Conservation (phyloP, 2,888 invertebrate genomes). For the Hypercompe scribonia region DNA sequence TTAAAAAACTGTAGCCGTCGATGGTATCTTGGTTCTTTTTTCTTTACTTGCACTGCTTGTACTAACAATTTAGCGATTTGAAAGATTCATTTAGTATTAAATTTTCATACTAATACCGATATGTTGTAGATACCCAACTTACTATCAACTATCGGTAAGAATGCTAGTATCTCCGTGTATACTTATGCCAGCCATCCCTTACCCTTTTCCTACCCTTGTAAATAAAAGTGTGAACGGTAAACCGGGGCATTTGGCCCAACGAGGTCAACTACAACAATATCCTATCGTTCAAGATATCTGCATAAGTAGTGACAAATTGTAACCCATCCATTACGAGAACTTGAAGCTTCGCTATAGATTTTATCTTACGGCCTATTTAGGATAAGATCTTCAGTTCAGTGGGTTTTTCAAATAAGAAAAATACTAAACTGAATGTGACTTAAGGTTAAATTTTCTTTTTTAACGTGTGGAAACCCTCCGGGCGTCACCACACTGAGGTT, state of each 20-base stretch:
- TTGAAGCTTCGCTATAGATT: slow-evolving; percentile 13
- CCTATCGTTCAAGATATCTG: slow-evolving; percentile 28
- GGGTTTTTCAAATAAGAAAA: not conserved
- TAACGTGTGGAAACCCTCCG: too few relatives aligned
- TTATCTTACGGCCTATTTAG: slow-evolving; percentile 5
- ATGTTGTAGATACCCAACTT: not conserved
- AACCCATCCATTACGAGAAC: slow-evolving; percentile 25
- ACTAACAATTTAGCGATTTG: not conserved
- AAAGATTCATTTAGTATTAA: not conserved
- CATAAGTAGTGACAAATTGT: slow-evolving; percentile 30
- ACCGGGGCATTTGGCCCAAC: slow-evolving; percentile 25
- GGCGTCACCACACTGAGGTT: too few relatives aligned
- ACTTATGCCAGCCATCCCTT: slow-evolving; percentile 1
- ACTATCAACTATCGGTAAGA: slow-evolving; percentile 1
- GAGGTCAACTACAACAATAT: slow-evolving; percentile 25
- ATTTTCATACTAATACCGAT: too few relatives aligned
- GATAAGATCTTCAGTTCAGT: slow-evolving; percentile 8
- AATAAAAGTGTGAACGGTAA: slow-evolving; percentile 26
- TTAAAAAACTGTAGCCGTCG: not conserved
- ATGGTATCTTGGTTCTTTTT: not conserved
- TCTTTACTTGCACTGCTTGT: not conserved
- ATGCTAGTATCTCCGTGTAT: not conserved
- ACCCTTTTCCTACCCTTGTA: slow-evolving; percentile 22
- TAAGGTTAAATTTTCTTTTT: too few relatives aligned
- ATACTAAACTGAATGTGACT: not conserved